Conservation (phyloP, 37 sponge, comb jelly and placozoan genomes). For the Axinella damicornis region DNA sequence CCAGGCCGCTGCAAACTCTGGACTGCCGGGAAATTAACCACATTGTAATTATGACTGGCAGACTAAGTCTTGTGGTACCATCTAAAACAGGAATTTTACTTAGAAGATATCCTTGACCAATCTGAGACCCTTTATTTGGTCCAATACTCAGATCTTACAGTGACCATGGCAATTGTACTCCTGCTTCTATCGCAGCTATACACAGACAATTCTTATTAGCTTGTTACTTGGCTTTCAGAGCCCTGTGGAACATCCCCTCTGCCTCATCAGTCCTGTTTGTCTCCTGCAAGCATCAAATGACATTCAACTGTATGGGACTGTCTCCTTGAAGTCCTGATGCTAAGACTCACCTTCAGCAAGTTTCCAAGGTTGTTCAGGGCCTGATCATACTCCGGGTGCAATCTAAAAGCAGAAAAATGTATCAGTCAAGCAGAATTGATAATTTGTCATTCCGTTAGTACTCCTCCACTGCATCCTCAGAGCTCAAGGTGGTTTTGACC, state of each 20-base stretch:
- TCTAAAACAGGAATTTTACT: too few species aligned
- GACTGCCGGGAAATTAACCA: conserved; percentile 1
- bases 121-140: too few species aligned
- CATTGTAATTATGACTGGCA: neutral
- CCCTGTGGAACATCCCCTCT: conserved; percentile 51
- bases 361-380: conserved; percentile 88
- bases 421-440: too few species aligned
- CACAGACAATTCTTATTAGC: neutral
- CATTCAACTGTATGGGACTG: neutral
- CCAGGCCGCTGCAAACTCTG: conserved; percentile 87
- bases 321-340: too few species aligned
- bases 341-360: conserved; percentile 70
- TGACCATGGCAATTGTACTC: too few species aligned
- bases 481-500: too few species aligned
- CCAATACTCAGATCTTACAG: too few species aligned
- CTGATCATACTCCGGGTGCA: conserved; percentile 82
- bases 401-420: conserved; percentile 20
- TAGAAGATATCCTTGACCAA: too few species aligned
- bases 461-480: too few species aligned
- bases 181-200: neutral
- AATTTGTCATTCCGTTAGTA: too few species aligned
- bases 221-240: conserved; percentile 58
- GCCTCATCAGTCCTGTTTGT: conserved; percentile 42
- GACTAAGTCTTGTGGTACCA: too few species aligned
- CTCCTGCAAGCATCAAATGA: conserved; percentile 26